These are phyloP conservation scores for Saccopteryx leptura DNA, from an alignment of 2,113 vertebrate species.

Conservation along the genomic window DNA sequence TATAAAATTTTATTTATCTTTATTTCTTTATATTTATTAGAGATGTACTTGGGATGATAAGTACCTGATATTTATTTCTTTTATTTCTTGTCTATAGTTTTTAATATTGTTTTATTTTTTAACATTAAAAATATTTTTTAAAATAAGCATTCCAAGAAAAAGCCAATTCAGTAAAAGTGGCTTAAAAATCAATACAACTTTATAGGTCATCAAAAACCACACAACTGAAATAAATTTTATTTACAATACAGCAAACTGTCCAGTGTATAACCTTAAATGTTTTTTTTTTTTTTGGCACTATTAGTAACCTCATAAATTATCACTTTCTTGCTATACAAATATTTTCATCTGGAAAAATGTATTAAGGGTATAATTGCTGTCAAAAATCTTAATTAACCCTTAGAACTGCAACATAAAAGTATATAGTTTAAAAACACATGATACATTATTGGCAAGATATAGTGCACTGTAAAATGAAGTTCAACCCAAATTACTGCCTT, in stretches of 20 bases:
- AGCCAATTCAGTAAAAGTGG: conserved; percentile 28
- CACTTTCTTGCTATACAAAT: not conserved
- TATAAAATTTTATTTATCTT: conserved; percentile 12
- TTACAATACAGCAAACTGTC: conserved; percentile 12
- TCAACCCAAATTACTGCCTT: not conserved
- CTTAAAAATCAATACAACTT: conserved; percentile 1
- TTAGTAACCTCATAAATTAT: not conserved
- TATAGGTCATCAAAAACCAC: not conserved
- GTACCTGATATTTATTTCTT: not conserved
- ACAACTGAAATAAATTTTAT: conserved; percentile 22
- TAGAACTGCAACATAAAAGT: not conserved
- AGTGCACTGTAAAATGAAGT: not conserved
- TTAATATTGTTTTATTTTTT: conserved; percentile 51
- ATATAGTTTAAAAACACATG: not conserved
- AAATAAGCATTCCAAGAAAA: conserved; percentile 18
- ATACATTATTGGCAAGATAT: not conserved
- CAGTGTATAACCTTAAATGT: not conserved
- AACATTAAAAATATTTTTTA: conserved; percentile 34
- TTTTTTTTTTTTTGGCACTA: not conserved
- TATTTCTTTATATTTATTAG: not conserved
- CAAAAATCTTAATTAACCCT: not conserved
- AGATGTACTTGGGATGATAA: not conserved
- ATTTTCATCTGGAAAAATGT: conserved; percentile 21
- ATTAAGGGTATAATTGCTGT: not conserved
- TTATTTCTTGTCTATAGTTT: not conserved